Base-by-base conservation (phyloP, 1,140 invertebrate species). In the Zaprionus gabonicus region DNA sequence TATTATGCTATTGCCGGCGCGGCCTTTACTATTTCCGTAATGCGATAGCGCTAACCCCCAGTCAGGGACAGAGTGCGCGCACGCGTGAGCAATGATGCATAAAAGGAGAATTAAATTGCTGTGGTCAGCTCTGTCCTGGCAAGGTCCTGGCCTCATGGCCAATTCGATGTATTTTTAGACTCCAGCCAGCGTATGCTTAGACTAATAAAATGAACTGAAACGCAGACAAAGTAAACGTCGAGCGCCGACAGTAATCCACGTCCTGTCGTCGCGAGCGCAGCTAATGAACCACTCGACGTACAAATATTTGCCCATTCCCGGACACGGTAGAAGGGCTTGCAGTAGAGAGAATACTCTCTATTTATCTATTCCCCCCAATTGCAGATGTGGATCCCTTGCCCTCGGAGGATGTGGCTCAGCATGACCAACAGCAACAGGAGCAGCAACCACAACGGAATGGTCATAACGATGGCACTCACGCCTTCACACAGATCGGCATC, bases 401-500 rank as follows among this genome's bases (percentile, higher is more conserved):
- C 0, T 57, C 68, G 17, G 83, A 90, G 60, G 84, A 92, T 68
- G 68, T 53, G 28, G 46, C 34, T 1, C 63, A 76, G n/a, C 60
- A 60, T 12, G 71, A 78, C 3, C 53, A 76, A 20, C 20, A 20
- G 51, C 31, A 72, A 17, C 20, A 23, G 59, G 20, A 36, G 38
- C 38, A 53, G 15, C 68, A 56, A 20, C 58, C 57, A 31, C 49
- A 65, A 9, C 36, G 78, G 23, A 78, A 92, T 78, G 79, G 74
- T 38, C 71, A 85, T 67, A 71, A 81, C n/a, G 78, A 85, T 59
- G 76, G 78, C 38, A 38, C 64, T 25, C 79, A 79, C 41, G 70
- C 72, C 27, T 92, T 92, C 64, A 81, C 91, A 75, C 85, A 91
- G 65, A 91, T 92, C 36, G 88, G 90, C 25, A 92, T 92, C 57